A percentile compares a stretch with the other conserved stretches of the same genome.
Evolutionary conservation across 2,888 invertebrate genomes (phyloP).

Genomic region (Marronus borbonicus): DNA sequence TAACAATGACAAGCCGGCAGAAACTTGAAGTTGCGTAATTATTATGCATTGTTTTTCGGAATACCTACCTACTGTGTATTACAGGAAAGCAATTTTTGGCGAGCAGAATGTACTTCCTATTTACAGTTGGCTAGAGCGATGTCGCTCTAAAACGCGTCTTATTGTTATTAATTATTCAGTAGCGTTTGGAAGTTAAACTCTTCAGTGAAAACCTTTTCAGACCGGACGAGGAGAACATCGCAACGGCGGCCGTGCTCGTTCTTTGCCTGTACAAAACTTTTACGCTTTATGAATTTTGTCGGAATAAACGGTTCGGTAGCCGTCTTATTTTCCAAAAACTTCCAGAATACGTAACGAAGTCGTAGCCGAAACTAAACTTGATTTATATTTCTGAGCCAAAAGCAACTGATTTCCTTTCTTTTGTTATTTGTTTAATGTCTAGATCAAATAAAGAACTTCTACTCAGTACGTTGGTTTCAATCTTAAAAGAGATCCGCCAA

Average conservation of each 20-base stretch:
- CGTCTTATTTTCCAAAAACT: conserved; percentile 38
- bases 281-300: conserved; percentile 44
- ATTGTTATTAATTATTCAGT: conserved; percentile 44
- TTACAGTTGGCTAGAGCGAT: conserved; percentile 20
- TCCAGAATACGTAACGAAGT: conserved; percentile 35
- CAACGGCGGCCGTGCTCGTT: background rate
- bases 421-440: conserved; percentile 19
- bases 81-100: conserved; percentile 5
- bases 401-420: conserved; percentile 28
- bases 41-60: conserved; percentile 29
- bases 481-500: background rate
- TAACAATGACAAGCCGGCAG: conserved; percentile 24
- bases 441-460: conserved; percentile 16
- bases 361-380: conserved; percentile 15
- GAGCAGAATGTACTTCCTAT: conserved; percentile 19
- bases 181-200: conserved; percentile 39
- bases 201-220: conserved; percentile 30
- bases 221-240: conserved; percentile 11
- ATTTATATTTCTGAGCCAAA: conserved; percentile 21
- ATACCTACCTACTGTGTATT: background rate
- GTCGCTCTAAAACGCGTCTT: conserved; percentile 18
- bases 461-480: background rate
- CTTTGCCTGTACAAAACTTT: conserved; percentile 29
- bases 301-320: conserved; percentile 27
- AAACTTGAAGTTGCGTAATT: conserved; percentile 20